Conservation (phyloP, 2,113 vertebrate species). For the Platanista minor region DNA sequence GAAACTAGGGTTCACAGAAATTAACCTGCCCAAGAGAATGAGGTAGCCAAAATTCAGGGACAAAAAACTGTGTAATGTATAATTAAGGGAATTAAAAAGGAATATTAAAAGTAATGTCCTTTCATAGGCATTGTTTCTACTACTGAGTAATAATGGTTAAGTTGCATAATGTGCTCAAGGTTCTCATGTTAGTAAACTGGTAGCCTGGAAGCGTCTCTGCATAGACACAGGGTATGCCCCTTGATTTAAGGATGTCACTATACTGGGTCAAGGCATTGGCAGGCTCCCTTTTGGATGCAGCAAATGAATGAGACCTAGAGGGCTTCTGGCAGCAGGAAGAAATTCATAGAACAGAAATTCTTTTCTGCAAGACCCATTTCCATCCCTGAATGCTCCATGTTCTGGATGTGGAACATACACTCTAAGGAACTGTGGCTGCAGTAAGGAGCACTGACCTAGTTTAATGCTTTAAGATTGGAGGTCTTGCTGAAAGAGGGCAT, state of each 20-base stretch:
- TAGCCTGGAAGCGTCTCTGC: neutral
- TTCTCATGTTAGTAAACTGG: neutral
- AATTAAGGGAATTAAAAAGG: neutral
- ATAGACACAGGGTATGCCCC: neutral
- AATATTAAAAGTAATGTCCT: neutral
- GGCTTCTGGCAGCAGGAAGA: slow-evolving; percentile 27
- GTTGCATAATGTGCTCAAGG: neutral
- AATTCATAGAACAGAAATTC: slow-evolving; percentile 8
- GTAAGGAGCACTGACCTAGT: slow-evolving; percentile 46
- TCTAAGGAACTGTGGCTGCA: slow-evolving; percentile 38
- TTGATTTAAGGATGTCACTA: neutral
- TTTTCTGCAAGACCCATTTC: slow-evolving; percentile 75
- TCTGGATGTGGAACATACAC: slow-evolving; percentile 39
- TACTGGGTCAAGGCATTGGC: neutral
- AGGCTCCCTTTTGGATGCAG: neutral
- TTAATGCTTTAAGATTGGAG: neutral
- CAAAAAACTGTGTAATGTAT: neutral
- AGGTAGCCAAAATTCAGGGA: neutral
- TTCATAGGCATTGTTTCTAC: neutral
- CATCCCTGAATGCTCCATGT: slow-evolving; percentile 61
- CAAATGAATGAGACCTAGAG: slow-evolving; percentile 28
- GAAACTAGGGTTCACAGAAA: slow-evolving; percentile 16
- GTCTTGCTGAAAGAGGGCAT: neutral
- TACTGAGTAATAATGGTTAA: neutral
- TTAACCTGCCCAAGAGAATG: neutral